These are phyloP conservation scores for Stenoptilia bipunctidactyla DNA, from an alignment of 2,888 invertebrate genomes.

Conservation along the genomic window DNA sequence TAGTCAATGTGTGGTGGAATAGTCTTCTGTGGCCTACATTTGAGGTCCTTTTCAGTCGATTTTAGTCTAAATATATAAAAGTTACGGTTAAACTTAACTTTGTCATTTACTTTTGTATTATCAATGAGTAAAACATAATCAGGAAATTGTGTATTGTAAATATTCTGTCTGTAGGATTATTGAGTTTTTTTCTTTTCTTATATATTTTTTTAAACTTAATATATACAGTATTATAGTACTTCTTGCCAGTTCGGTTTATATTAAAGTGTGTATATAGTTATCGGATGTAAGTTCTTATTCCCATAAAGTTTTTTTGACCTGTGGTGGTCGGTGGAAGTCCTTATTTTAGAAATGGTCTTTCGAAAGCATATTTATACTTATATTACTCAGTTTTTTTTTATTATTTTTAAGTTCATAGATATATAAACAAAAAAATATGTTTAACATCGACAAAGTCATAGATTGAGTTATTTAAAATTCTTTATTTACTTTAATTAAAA, in stretches of 20 bases:
- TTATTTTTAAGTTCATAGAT: conserved; percentile 6
- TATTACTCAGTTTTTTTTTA: conserved; percentile 1
- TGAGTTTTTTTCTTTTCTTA: conserved; percentile 24
- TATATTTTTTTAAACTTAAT: conserved; percentile 42
- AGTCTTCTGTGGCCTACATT: conserved; percentile 14
- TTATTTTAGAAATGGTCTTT: no score
- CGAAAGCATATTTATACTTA: no score
- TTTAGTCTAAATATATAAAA: conserved; percentile 15
- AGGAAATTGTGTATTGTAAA: neutral
- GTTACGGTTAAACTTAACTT: neutral
- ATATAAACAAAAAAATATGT: conserved; percentile 17
- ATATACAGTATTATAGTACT: conserved; percentile 62
- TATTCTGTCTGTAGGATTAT: conserved; percentile 24
- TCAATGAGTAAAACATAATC: neutral
- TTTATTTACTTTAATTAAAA: conserved; percentile 25
- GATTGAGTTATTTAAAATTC: conserved; percentile 24
- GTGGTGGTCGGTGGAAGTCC: conserved; percentile 17
- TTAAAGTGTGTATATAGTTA: conserved; percentile 45
- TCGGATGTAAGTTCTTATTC: conserved; percentile 22
- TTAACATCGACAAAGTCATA: conserved; percentile 34
- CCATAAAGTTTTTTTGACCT: conserved; percentile 28
- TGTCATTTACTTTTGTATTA: conserved; percentile 1
- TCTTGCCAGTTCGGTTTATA: conserved; percentile 56
- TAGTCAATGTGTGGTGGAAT: conserved; percentile 24
- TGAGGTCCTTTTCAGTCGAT: conserved; percentile 15